These are phyloP conservation scores for Amorpha juglandis DNA, from an alignment of 2,888 invertebrate genomes.

Conservation along the genomic window DNA sequence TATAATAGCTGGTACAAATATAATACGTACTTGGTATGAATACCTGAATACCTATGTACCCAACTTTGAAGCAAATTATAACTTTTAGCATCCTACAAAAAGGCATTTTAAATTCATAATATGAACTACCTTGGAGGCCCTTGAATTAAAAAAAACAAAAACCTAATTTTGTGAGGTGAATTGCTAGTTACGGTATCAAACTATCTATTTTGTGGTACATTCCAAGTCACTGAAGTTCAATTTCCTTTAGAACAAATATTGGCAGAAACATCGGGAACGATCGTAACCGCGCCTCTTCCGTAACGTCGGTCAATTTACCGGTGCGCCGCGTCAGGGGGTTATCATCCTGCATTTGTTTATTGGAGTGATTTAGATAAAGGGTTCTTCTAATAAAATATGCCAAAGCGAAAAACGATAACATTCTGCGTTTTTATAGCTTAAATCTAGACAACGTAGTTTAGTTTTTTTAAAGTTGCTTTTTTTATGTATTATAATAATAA, in stretches of 20 bases:
- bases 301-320: neutral
- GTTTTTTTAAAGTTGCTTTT: neutral
- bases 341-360: slow-evolving; percentile 5
- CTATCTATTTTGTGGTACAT: neutral
- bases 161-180: too few species aligned
- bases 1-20: too few species aligned
- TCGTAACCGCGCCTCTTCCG: slow-evolving; percentile 17
- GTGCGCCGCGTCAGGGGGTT: neutral
- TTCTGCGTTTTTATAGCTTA: neutral
- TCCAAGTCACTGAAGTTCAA: neutral
- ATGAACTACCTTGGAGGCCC: too few species aligned
- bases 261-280: neutral
- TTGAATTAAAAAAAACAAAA: too few species aligned
- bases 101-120: too few species aligned
- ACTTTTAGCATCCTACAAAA: too few species aligned
- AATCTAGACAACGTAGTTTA: neutral
- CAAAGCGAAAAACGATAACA: slow-evolving; percentile 1
- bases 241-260: neutral
- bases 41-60: too few species aligned
- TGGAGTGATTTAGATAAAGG: slow-evolving; percentile 3
- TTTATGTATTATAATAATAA: too few species aligned
- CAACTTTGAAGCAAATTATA: too few species aligned
- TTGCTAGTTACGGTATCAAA: too few species aligned
- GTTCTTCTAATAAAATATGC: neutral
- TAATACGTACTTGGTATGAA: too few species aligned